Conservation (phyloP, 2,888 invertebrate species). For the Monochamus alternatus region DNA sequence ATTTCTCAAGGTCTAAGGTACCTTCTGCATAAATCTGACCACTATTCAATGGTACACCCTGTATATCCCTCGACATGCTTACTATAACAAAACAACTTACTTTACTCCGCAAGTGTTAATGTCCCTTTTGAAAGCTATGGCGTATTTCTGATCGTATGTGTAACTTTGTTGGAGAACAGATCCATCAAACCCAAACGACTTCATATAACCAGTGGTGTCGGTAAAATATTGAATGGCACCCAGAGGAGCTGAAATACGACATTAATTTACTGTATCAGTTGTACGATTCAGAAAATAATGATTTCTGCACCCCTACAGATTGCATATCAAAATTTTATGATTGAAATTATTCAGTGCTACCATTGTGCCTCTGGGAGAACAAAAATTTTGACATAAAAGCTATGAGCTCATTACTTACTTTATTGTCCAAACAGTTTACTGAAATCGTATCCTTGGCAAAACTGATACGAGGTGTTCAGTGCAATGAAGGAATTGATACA, state of each 20-base stretch:
- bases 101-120: conserved; percentile 60
- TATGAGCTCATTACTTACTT: too few relatives aligned
- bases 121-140: conserved; percentile 77
- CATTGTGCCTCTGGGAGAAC: too few relatives aligned
- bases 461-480: too few relatives aligned
- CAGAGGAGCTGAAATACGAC: conserved; percentile 72
- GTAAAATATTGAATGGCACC: conserved; percentile 81
- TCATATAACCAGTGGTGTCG: conserved; percentile 74
- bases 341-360: too few relatives aligned
- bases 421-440: too few relatives aligned
- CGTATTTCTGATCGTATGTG: conserved; percentile 75
- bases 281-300: not conserved
- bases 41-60: too few relatives aligned
- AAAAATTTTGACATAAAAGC: too few relatives aligned
- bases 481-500: too few relatives aligned
- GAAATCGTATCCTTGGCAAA: too few relatives aligned
- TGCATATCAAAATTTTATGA: not conserved
- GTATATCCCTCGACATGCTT: not conserved
- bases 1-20: too few relatives aligned
- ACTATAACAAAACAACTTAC: conserved; percentile 51
- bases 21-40: too few relatives aligned
- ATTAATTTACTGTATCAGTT: conserved; percentile 10
- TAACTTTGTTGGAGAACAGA: conserved; percentile 68
- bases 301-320: not conserved
- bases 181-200: conserved; percentile 75